These are phyloP conservation scores for Coptodon rendalli DNA, from an alignment of 2,113 vertebrate species.

Conservation along the genomic window DNA sequence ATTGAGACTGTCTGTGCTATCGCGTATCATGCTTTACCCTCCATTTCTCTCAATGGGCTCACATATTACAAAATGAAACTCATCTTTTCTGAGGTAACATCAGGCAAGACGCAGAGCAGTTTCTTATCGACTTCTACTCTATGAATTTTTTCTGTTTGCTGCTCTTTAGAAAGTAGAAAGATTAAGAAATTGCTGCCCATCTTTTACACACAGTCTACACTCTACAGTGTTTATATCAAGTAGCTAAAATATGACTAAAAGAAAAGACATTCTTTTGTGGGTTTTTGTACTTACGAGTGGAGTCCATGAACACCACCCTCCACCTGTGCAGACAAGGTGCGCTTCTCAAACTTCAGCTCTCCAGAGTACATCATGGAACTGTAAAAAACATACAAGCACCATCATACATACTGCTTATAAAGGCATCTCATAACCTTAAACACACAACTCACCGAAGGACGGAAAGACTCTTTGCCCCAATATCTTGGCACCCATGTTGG, in stretches of 20 bases:
- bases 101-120: not conserved
- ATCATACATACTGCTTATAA: not conserved
- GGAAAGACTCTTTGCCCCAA: slow-evolving; percentile 88
- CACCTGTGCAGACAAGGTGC: slow-evolving; percentile 91
- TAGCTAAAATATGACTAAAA: not conserved
- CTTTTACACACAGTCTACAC: not conserved
- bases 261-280: not conserved
- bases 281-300: slow-evolving; percentile 83
- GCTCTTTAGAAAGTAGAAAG: not conserved
- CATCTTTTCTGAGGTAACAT: not conserved
- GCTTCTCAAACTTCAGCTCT: slow-evolving; percentile 92
- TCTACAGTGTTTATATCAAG: not conserved
- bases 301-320: slow-evolving; percentile 90
- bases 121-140: not conserved
- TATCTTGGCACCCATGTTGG: slow-evolving; percentile 93
- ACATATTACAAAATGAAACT: not conserved
- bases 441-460: slow-evolving; percentile 78
- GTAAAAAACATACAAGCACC: not conserved
- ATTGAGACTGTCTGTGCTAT: not conserved
- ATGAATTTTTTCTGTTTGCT: not conserved
- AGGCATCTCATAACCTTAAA: not conserved
- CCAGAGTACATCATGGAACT: slow-evolving; percentile 97
- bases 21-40: not conserved
- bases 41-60: not conserved
- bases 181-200: not conserved